phyloP scores from a whole-genome alignment of 92 coral and sea anemone genomes.

The Metridium senile region DNA sequence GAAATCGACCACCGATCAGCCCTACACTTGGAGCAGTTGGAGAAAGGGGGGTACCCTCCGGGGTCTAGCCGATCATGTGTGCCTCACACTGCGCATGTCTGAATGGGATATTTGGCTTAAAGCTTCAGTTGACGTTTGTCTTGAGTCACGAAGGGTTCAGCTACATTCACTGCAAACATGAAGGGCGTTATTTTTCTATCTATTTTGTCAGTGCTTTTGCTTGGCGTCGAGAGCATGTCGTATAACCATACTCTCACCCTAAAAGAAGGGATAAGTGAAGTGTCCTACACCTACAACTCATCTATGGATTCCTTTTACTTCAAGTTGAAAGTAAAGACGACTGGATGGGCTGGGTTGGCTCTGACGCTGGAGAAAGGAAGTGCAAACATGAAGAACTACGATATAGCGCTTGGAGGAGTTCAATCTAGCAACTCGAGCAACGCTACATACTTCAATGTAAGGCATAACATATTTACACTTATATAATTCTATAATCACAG shows the following conservation, averaged over 20 bases:
- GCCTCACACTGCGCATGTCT: too few species aligned
- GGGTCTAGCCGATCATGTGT: too few species aligned
- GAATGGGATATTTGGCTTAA: too few species aligned
- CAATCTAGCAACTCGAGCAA: background rate
- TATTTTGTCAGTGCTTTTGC: background rate
- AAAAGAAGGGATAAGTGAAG: background rate
- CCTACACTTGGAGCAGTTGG: too few species aligned
- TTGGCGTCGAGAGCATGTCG: background rate
- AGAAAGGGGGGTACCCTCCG: too few species aligned
- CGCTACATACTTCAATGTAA: constrained; percentile 8
- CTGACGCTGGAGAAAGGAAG: constrained; percentile 1
- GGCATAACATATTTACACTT: background rate
- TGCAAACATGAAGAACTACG: constrained; percentile 23
- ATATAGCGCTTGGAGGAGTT: constrained; percentile 36
- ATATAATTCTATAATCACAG: background rate
- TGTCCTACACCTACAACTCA: constrained; percentile 12
- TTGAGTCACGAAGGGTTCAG: too few species aligned
- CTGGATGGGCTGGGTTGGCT: constrained; percentile 35
- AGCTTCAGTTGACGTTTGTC: too few species aligned
- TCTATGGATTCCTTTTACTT: constrained; percentile 6
- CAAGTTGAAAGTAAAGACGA: constrained; percentile 26
- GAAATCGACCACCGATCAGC: too few species aligned
- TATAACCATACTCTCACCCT: background rate
- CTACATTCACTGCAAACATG: too few species aligned
- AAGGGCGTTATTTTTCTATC: background rate